These are phyloP conservation scores for Caenorhabditis brenneri DNA, from an alignment of 1,140 invertebrate species.

Conservation along the genomic window DNA sequence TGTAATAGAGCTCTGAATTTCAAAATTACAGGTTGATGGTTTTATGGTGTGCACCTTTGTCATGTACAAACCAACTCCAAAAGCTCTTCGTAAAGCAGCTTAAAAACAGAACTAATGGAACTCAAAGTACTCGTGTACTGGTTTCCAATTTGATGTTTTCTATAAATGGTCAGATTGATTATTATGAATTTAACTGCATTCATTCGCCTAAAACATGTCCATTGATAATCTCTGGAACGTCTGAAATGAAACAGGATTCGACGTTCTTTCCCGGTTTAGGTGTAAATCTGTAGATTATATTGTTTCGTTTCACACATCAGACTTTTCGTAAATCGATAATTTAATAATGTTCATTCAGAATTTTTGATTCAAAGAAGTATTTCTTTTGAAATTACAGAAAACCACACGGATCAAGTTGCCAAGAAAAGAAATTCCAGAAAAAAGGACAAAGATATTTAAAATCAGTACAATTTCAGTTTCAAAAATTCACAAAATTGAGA, in stretches of 20 bases:
- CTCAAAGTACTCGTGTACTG: too few relatives aligned
- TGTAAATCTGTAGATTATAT: background rate
- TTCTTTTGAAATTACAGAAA: background rate
- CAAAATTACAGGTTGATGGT: conserved; percentile 27
- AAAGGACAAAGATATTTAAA: background rate
- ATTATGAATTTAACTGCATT: too few relatives aligned
- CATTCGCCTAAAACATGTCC: too few relatives aligned
- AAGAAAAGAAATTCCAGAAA: background rate
- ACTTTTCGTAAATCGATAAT: too few relatives aligned
- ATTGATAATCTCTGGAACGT: too few relatives aligned
- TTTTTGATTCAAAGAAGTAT: too few relatives aligned
- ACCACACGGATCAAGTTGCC: background rate
- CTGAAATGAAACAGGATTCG: background rate
- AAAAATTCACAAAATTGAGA: background rate
- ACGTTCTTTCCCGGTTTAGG: background rate
- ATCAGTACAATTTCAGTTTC: background rate
- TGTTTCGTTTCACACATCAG: background rate
- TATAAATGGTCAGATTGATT: too few relatives aligned
- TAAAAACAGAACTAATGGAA: background rate
- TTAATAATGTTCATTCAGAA: too few relatives aligned
- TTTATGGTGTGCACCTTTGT: conserved; percentile 52
- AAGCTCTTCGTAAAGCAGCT: conserved; percentile 17
- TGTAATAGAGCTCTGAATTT: too few relatives aligned
- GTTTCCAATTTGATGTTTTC: too few relatives aligned
- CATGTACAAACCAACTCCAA: conserved; percentile 49